Conservation (phyloP, 2,888 invertebrate genomes). For the Horisme vitalbata region DNA sequence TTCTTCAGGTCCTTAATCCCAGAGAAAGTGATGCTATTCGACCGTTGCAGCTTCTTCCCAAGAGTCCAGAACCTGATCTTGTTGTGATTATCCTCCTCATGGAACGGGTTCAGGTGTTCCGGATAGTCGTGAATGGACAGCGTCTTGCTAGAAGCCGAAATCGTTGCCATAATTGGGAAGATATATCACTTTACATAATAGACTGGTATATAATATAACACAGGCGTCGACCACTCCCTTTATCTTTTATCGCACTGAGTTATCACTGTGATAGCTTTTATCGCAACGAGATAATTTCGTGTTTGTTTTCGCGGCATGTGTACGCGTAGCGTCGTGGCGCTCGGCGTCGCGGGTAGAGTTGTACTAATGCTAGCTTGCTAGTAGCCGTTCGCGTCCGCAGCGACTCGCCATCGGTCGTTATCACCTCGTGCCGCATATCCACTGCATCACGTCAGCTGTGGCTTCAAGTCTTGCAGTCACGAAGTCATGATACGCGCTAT, state of each 20-base stretch:
- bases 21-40: constrained; percentile 84
- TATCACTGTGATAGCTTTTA: constrained; percentile 63
- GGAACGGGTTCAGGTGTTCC: constrained; percentile 89
- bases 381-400: constrained; percentile 26
- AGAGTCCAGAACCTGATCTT: constrained; percentile 85
- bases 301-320: constrained; percentile 67
- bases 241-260: constrained; percentile 73
- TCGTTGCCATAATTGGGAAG: constrained; percentile 60
- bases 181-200: constrained; percentile 73
- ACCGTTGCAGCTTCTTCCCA: constrained; percentile 76
- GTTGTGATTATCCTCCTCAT: constrained; percentile 86
- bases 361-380: constrained; percentile 53
- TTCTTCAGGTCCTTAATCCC: constrained; percentile 82
- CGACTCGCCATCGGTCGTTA: constrained; percentile 35
- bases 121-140: constrained; percentile 87
- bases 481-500: constrained; percentile 8
- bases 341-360: constrained; percentile 59
- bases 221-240: constrained; percentile 71
- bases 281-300: constrained; percentile 71
- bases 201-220: constrained; percentile 25
- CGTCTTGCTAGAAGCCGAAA: constrained; percentile 73
- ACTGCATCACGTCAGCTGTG: constrained; percentile 20
- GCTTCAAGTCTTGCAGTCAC: constrained; percentile 7
- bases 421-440: constrained; percentile 35
- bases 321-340: constrained; percentile 52